phyloP scores from a whole-genome alignment of 2,888 invertebrate species.

The Graphium colonna region DNA sequence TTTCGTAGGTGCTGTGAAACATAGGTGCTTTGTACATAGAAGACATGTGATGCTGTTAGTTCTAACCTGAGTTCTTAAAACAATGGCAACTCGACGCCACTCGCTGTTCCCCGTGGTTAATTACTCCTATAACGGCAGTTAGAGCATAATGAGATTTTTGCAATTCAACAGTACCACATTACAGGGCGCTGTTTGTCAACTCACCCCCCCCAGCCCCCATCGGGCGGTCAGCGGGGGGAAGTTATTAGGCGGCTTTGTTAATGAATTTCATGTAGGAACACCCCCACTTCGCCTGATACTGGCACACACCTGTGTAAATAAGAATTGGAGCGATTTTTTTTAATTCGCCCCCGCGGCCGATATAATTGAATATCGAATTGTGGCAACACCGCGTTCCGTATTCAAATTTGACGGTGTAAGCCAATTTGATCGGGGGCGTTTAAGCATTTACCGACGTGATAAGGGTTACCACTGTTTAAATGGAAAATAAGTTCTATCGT shows the following conservation, averaged over 20 bases:
- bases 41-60: too few species aligned
- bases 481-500: too few species aligned
- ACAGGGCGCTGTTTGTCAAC: constrained; percentile 68
- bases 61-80: too few species aligned
- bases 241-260: constrained; percentile 65
- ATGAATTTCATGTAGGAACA: constrained; percentile 58
- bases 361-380: not conserved
- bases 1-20: not conserved
- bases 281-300: constrained; percentile 28
- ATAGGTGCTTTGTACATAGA: too few species aligned
- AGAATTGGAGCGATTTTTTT: not conserved
- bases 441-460: too few species aligned
- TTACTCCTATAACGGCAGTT: constrained; percentile 79
- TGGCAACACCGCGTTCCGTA: too few species aligned
- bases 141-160: constrained; percentile 79
- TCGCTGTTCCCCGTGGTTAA: constrained; percentile 56
- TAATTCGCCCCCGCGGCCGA: not conserved
- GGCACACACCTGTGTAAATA: constrained; percentile 2
- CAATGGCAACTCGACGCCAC: constrained; percentile 36
- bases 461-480: too few species aligned
- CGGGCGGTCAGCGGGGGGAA: constrained; percentile 37
- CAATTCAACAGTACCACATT: constrained; percentile 77
- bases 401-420: too few species aligned
- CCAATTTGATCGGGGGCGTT: too few species aligned
- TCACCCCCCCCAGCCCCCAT: constrained; percentile 35